These are phyloP conservation scores for Nasonia giraulti DNA, from an alignment of 1,140 invertebrate genomes.

Conservation along the genomic window DNA sequence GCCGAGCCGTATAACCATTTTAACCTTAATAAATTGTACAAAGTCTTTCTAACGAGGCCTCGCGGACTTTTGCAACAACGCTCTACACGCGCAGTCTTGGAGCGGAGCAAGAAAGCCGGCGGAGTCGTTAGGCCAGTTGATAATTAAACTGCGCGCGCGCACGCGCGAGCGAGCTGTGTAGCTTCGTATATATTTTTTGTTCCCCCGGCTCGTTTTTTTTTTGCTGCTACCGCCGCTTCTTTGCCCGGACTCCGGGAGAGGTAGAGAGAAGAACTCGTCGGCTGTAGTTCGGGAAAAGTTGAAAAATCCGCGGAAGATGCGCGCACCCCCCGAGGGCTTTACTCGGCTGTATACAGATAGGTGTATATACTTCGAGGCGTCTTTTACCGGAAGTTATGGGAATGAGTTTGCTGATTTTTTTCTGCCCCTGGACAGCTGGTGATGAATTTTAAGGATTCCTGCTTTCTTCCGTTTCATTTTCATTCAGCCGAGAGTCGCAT, in stretches of 20 bases:
- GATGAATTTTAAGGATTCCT: slow-evolving; percentile 28
- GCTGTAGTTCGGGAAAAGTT: background rate
- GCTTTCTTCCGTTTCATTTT: background rate
- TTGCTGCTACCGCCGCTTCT: background rate
- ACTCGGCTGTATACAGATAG: background rate
- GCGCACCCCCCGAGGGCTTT: background rate
- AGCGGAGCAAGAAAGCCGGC: background rate
- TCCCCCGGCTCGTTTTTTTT: background rate
- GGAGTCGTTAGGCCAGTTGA: slow-evolving; percentile 22
- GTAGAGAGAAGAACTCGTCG: background rate
- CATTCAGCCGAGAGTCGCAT: too few relatives aligned
- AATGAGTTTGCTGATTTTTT: background rate
- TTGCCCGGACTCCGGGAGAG: background rate
- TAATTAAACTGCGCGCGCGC: slow-evolving; percentile 40
- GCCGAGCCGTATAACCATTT: slow-evolving; percentile 30
- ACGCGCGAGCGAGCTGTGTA: background rate
- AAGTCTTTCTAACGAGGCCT: slow-evolving; percentile 34
- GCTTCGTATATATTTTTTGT: background rate
- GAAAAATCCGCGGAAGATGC: background rate
- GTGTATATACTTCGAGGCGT: background rate
- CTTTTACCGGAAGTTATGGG: background rate
- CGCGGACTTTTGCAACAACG: background rate
- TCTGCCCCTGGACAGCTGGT: background rate
- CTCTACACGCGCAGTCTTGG: background rate
- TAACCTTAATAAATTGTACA: slow-evolving; percentile 30